Conservation (phyloP, 2,797 vertebrate species). For the Lateolabrax maculatus region DNA sequence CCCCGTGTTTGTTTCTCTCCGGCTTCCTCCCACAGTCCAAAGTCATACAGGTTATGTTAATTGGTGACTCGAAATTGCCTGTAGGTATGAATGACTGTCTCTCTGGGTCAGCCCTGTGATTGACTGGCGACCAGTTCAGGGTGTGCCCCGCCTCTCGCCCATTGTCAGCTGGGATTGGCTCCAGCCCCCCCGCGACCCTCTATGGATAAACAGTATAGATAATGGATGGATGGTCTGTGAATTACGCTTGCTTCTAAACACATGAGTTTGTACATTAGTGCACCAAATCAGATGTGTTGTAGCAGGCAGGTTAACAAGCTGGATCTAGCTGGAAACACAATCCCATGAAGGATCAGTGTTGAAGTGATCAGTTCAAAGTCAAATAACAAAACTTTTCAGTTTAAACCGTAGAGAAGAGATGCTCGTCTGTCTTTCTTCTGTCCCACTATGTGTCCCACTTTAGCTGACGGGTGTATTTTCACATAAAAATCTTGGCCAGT, state of each 20-base stretch:
- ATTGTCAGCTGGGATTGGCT: no score
- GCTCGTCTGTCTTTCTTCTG: background rate
- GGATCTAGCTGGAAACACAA: slow-evolving; percentile 35
- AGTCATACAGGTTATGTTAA: no score
- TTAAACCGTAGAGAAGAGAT: background rate
- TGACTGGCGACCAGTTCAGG: no score
- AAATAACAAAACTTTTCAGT: background rate
- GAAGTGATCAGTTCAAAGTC: slow-evolving; percentile 8
- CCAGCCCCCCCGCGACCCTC: no score
- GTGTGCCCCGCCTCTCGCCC: no score
- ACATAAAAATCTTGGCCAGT: slow-evolving; percentile 1
- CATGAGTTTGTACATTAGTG: background rate
- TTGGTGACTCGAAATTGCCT: no score
- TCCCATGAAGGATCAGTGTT: slow-evolving; percentile 18
- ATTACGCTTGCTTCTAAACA: background rate
- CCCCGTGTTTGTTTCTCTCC: no score
- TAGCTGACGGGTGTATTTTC: slow-evolving; percentile 5
- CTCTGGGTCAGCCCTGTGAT: no score
- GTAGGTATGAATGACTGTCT: no score
- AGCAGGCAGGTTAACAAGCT: background rate
- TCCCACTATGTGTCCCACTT: background rate
- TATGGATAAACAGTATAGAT: no score
- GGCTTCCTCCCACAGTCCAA: no score
- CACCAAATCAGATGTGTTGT: background rate
- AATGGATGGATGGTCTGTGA: no score